Conservation (phyloP, 2,797 vertebrate species). For the Enteromius treurensis region DNA sequence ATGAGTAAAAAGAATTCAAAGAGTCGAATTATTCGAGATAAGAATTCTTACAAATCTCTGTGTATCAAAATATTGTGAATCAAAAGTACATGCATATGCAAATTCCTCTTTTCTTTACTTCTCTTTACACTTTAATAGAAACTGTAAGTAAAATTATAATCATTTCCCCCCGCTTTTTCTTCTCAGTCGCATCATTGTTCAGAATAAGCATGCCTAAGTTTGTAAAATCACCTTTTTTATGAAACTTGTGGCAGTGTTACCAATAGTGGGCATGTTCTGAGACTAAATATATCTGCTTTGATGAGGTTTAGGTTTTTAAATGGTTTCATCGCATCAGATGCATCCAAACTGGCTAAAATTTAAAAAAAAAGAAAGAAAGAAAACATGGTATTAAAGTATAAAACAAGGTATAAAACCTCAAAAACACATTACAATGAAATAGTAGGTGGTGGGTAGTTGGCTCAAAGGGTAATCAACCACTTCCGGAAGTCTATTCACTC, state of each 20-base stretch:
- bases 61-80: neutral
- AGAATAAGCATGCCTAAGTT: neutral
- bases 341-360: neutral
- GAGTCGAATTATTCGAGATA: neutral
- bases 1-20: neutral
- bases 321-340: neutral
- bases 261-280: neutral
- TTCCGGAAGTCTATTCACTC: neutral
- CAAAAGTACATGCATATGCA: neutral
- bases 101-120: conserved; percentile 30
- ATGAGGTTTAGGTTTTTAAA: neutral
- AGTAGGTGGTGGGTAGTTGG: neutral
- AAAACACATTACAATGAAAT: neutral
- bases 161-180: neutral
- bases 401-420: neutral
- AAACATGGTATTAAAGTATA: neutral
- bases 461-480: neutral
- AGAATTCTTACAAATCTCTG: neutral
- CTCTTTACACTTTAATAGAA: conserved; percentile 23
- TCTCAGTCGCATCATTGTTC: neutral
- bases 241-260: neutral
- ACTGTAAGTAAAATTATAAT: neutral
- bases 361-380: neutral
- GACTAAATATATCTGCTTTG: neutral
- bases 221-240: neutral